Conservation (phyloP, 2,113 vertebrate genomes). For the Sigmodon hispidus region DNA sequence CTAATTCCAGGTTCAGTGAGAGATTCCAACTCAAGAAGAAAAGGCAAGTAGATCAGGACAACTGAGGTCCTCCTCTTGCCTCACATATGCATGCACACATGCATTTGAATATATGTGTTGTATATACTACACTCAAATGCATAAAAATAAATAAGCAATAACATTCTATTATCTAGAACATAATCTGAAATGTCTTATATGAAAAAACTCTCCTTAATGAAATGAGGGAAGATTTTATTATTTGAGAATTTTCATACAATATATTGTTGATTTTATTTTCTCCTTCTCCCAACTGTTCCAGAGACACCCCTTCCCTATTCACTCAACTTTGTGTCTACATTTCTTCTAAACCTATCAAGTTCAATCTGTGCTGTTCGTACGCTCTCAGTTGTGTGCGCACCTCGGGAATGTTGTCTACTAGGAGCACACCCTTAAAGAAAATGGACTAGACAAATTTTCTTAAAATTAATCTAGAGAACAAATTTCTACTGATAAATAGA, state of each 20-base stretch:
- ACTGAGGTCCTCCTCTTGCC: background rate
- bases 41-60: background rate
- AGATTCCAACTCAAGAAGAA: background rate
- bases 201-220: constrained; percentile 6
- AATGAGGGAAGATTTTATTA: constrained; percentile 40
- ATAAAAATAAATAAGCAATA: too few species aligned
- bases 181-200: constrained; percentile 4
- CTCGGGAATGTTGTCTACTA: background rate
- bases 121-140: background rate
- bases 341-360: background rate
- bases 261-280: background rate
- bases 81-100: background rate
- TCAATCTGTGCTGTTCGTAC: background rate
- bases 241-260: background rate
- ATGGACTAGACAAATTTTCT: background rate
- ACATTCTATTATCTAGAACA: background rate
- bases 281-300: background rate
- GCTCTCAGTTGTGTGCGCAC: background rate
- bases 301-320: background rate
- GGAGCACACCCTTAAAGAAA: background rate
- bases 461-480: background rate
- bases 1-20: background rate
- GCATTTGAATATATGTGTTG: background rate
- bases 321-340: background rate
- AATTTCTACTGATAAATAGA: constrained; percentile 14